Base-by-base conservation (phyloP, 1,140 invertebrate species). In the Whitmania pigra region DNA sequence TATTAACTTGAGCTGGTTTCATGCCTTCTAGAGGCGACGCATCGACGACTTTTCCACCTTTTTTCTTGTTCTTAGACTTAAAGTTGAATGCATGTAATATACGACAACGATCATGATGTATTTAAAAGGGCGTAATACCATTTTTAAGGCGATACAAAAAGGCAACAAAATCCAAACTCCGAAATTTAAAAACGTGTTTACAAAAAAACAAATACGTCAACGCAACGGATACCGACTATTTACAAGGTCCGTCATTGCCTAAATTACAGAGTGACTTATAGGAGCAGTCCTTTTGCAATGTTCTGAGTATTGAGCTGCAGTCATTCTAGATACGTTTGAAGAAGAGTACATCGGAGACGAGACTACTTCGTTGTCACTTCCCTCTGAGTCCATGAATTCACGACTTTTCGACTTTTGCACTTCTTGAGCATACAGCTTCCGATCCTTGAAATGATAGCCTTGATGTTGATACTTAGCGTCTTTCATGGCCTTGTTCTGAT, bases 391-490 rank as follows among this genome's bases (percentile, higher is more conserved):
- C 43, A 49, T 11, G 43, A 49, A 49, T 49, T 49, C 43, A 11
- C 43, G 43, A 49, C 43, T 49, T 49, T 49, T 49, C 11, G 43
- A 49, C 43, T 49, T 49, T 49, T 49, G 43, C 2, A 49, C 13
- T 13, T 13, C 43, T 49, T 49, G 43, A 11, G 43, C 43, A 11
- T 49, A 49, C 43, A 49, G 43, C 5, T 49, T 49, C 15, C 22
- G 57, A 22, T 63, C 22, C 20, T 63, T 63, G 57, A 18, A 63
- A 63, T 0, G 13, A 63, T 70, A 49, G 13, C 36, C 17, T 22
- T 53, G 36, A 29, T 70, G 69, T 70, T 49, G 69, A 54, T 70
- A 70, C 17, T 25, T 5, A 22, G 69, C 69, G 7, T 70, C 53
- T 49, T 70, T 49, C 17, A 49, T 22, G 36, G 13, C 53, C 13